A percentile compares a stretch with the other conserved stretches of the same genome.
phyloP scores from a whole-genome alignment of 2,113 vertebrate species.

The Abramis brama region DNA sequence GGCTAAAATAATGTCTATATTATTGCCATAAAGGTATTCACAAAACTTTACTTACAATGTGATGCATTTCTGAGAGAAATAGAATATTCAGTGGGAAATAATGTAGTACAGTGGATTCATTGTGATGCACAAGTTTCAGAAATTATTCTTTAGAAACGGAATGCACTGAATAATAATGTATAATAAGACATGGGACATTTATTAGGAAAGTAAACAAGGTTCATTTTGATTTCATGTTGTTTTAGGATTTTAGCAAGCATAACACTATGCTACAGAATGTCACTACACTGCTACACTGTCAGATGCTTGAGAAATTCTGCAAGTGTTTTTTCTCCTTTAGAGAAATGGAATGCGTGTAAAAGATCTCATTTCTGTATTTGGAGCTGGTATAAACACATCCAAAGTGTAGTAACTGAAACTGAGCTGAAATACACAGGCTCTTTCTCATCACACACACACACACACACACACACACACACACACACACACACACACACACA shows the following conservation, averaged over 20 bases:
- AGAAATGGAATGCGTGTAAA: not conserved
- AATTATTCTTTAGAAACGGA: not conserved
- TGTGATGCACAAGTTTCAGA: too few relatives aligned
- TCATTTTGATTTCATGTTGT: not conserved
- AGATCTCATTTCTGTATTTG: not conserved
- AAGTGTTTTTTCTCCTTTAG: not conserved
- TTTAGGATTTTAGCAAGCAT: not conserved
- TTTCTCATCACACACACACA: not conserved
- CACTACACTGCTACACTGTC: not conserved
- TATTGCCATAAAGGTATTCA: not conserved
- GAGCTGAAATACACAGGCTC: not conserved
- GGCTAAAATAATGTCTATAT: not conserved
- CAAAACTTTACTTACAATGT: not conserved
- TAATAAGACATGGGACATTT: not conserved
- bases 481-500: not conserved
- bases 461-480: too few relatives aligned
- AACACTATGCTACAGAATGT: not conserved
- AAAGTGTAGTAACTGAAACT: constrained; percentile 7
- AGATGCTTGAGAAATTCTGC: not conserved
- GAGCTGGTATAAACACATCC: not conserved
- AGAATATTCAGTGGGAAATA: not conserved
- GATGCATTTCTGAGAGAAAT: not conserved
- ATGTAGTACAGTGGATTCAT: too few relatives aligned
- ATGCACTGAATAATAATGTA: not conserved
- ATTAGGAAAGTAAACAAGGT: not conserved